Base-by-base conservation (phyloP, 2,797 vertebrate genomes). In the Enteromius thamalakanensis region DNA sequence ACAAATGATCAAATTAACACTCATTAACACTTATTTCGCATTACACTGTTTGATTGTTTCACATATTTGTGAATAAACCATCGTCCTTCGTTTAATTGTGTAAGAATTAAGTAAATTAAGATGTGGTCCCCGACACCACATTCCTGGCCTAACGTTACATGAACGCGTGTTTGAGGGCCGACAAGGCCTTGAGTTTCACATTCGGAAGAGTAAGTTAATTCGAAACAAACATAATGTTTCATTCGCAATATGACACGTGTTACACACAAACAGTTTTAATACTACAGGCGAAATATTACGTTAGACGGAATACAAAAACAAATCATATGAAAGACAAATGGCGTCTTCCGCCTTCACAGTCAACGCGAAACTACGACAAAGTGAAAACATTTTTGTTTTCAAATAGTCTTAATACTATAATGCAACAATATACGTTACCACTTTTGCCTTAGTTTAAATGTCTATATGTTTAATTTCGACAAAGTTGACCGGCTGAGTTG, bases 121-220 rank as follows among this genome's bases (percentile, higher is more conserved):
- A 40, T 6, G 19, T 32, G 3, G 9, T 65, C 71, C 7, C 45
- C 62, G 12, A 23, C 34, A 55, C 17, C 72, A 58, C 72, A 83
- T 83, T 76, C 74, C 74, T 83, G 81, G 81, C 81, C 81, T 83
- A 80, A 47, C 0, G 70, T 29, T 26, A 53, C 62, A 68, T 6
- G 71, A 82, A 45, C 34, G 62, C 47, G 62, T 82, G 70, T 32
- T 2, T 42, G 11, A 23, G 47, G 80, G 34, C 71, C 23, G 15
- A 76, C 47, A 65, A 75, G 80, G 70, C 80, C 78, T 3, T 1
- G 47, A 29, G n/a, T 40, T 72, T 81, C 32, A 65, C 70, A 42
- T 4, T 29, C 42, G 37, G n/a, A 81, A 51, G 14, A 60, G 4
- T 6, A 12, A 45, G 67, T 0, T 9, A 12, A 26, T 3, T 14